Conservation (phyloP, 2,797 vertebrate genomes). For the Sebastes baramenuke region DNA sequence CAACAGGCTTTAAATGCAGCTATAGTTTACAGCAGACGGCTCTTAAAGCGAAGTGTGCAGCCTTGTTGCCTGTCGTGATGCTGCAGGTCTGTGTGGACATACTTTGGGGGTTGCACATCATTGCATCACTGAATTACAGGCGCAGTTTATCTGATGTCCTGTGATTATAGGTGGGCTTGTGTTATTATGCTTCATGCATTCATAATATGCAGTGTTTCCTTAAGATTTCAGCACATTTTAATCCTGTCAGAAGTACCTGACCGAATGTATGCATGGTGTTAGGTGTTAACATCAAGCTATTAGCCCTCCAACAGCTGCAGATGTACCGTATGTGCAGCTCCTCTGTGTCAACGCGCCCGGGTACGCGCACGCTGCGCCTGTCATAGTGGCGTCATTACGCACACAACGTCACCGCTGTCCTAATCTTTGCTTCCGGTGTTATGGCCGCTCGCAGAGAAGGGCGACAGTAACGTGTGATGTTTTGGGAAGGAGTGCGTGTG, state of each 20-base stretch:
- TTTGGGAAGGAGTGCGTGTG: neutral
- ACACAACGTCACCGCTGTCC: slow-evolving; percentile 18
- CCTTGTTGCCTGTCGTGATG: neutral
- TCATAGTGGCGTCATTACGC: slow-evolving; percentile 21
- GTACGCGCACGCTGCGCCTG: slow-evolving; percentile 38
- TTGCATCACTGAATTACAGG: neutral
- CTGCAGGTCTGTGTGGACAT: neutral
- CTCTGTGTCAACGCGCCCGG: neutral
- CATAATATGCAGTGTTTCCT: neutral
- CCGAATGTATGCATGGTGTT: neutral
- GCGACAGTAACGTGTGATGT: slow-evolving; percentile 8
- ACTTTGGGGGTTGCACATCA: neutral
- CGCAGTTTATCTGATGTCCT: neutral
- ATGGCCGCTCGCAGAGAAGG: slow-evolving; percentile 75
- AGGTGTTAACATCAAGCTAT: neutral
- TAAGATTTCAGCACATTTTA: neutral
- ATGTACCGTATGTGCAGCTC: neutral
- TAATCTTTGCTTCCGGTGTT: slow-evolving; percentile 70
- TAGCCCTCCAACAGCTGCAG: neutral
- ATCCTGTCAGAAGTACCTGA: neutral
- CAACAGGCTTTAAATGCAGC: neutral
- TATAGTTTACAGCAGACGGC: neutral
- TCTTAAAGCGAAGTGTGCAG: neutral
- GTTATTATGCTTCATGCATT: neutral
- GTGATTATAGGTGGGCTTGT: neutral